Evolutionary conservation across 37 sponge, comb jelly and placozoan genomes (phyloP), one percentile per base, ranked within the genome.

Genomic region (Aplysina aerophoba): DNA sequence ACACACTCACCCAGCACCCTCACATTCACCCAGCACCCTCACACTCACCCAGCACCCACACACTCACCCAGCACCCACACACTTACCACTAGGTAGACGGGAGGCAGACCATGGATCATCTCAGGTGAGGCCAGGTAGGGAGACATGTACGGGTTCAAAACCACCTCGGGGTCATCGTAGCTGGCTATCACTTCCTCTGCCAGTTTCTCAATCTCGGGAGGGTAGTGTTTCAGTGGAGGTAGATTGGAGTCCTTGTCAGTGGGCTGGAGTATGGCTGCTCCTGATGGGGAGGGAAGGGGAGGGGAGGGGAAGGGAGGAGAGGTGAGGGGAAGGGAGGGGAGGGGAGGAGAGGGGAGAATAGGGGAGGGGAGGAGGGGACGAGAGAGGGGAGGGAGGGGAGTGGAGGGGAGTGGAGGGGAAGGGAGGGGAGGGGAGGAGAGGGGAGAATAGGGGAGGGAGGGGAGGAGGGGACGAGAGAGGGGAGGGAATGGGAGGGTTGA

Each of bases 111-210:
- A 58, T 58, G 31, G 35, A 95, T 59, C 61, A 92, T 85, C 28
- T 91, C 91, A 33, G 84, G 86, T 35, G 89, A 58, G 19, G 96
- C 96, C 28, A 90, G 59, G 57, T 64, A 68, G 50, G 98, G 98
- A 57, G 98, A 98, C 84, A 98, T 86, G 74, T 82, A 95, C 4
- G 96, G 94, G 59, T 98, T 90, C 1, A 71, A 66, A 40, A 83
- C 83, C 13, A 73, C 25, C 24, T 35, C 82, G 53, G 79, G 78
- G 69, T 84, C 88, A 33, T 91, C 74, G 59, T 64, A 87, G 35
- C 75, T 83, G 20, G 61, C 80, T 50, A 85, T 55, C 3, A 91
- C 61, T 54, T 88, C 92, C 19, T 8, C 66, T 16, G 74, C 55
- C 68, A 91, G 68, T 30, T 40, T 39, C 40, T 91, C 88, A 27